A percentile compares a stretch with the other conserved stretches of the same genome.
These are phyloP conservation scores for Dioctria linearis DNA, from an alignment of 2,888 invertebrate species.

Conservation along the genomic window DNA sequence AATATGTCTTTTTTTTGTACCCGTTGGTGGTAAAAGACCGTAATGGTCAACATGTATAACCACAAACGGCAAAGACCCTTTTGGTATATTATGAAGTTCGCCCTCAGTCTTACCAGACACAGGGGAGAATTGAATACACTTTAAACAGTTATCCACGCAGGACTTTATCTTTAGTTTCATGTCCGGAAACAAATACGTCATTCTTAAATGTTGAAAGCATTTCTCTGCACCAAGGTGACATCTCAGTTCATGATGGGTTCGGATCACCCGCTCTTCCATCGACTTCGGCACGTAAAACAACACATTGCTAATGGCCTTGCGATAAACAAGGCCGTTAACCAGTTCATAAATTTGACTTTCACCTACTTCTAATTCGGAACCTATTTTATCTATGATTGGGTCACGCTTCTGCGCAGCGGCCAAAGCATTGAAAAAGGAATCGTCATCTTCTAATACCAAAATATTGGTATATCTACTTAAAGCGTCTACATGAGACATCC, in stretches of 20 bases:
- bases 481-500: constrained; percentile 5
- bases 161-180: constrained; percentile 57
- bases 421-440: neutral
- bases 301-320: too few species aligned
- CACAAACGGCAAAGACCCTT: constrained; percentile 61
- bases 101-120: constrained; percentile 60
- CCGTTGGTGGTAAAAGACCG: constrained; percentile 2
- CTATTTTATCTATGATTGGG: neutral
- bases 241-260: constrained; percentile 60
- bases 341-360: too few species aligned
- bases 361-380: neutral
- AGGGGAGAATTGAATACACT: constrained; percentile 48
- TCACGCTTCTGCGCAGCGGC: neutral
- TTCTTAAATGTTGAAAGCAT: constrained; percentile 58
- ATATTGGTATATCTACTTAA: neutral
- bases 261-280: constrained; percentile 58
- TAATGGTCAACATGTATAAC: constrained; percentile 9
- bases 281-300: too few species aligned
- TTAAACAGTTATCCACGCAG: constrained; percentile 47
- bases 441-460: neutral
- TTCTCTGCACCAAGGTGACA: constrained; percentile 61
- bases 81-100: constrained; percentile 61
- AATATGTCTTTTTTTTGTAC: constrained; percentile 18
- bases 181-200: constrained; percentile 64
- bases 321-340: too few species aligned